Evolutionary conservation across 37 sponge, comb jelly and placozoan genomes (phyloP).

Genomic region (Diacarnus erythraeanus): DNA sequence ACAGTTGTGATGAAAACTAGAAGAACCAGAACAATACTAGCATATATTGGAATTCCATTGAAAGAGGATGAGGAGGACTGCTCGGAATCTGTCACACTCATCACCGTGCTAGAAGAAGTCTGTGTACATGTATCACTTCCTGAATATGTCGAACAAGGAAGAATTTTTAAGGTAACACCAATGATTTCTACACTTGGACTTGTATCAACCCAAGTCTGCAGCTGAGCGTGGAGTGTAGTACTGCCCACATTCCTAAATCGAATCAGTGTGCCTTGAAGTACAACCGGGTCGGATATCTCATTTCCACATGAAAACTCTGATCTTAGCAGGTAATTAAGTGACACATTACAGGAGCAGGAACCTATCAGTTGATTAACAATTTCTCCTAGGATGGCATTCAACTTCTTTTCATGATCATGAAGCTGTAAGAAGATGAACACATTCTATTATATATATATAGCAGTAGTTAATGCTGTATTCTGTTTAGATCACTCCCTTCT

Average conservation of each 20-base stretch:
- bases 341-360: constrained; percentile 1
- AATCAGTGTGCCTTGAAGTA: background rate
- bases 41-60: no score
- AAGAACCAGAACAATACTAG: no score
- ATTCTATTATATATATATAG: no score
- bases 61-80: no score
- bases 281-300: background rate
- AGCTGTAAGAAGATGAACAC: background rate
- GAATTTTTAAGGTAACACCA: background rate
- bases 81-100: no score
- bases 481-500: no score
- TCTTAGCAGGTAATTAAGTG: background rate
- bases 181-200: background rate
- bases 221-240: background rate
- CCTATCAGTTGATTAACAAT: background rate
- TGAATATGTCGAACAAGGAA: background rate
- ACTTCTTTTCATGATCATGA: background rate
- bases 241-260: background rate
- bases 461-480: no score
- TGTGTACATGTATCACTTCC: background rate
- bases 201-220: constrained; percentile 12
- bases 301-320: background rate
- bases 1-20: no score
- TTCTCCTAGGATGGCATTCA: background rate
- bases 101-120: no score